phyloP scores from a whole-genome alignment of 2,797 vertebrate species.

The Gadopsis bispinosus region DNA sequence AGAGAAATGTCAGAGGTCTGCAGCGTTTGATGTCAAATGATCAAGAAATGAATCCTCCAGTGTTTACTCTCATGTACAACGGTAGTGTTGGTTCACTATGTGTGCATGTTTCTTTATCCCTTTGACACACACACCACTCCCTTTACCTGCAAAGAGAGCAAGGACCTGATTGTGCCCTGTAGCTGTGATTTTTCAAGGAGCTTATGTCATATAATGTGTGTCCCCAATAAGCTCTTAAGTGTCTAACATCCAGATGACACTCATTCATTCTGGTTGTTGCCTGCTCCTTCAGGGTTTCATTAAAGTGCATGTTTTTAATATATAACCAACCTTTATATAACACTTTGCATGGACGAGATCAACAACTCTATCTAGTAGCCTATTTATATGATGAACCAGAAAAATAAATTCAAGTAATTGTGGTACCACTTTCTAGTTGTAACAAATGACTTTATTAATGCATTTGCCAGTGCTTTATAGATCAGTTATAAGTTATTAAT shows the following conservation, averaged over 20 bases:
- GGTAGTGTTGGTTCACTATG: background rate
- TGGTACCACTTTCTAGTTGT: background rate
- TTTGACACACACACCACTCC: constrained; percentile 1
- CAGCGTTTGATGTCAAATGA: constrained; percentile 35
- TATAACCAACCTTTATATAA: constrained; percentile 1
- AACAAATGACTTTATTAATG: background rate
- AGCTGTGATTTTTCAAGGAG: constrained; percentile 29
- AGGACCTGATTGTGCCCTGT: constrained; percentile 14
- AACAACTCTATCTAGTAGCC: background rate
- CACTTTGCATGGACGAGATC: constrained; percentile 20
- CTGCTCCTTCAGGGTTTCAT: background rate
- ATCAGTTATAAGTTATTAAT: background rate
- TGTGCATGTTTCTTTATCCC: background rate
- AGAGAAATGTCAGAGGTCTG: constrained; percentile 42
- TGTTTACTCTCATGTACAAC: constrained; percentile 11
- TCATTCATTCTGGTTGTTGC: background rate
- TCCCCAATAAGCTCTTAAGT: constrained; percentile 3
- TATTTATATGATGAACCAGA: background rate
- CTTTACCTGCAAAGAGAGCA: background rate
- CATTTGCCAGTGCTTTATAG: background rate
- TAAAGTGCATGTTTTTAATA: constrained; percentile 1
- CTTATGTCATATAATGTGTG: constrained; percentile 8
- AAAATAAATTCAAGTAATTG: background rate
- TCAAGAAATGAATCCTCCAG: constrained; percentile 18
- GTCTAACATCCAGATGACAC: background rate